Base-by-base conservation (phyloP, 2,888 invertebrate species). In the Cataglyphis cursor region DNA sequence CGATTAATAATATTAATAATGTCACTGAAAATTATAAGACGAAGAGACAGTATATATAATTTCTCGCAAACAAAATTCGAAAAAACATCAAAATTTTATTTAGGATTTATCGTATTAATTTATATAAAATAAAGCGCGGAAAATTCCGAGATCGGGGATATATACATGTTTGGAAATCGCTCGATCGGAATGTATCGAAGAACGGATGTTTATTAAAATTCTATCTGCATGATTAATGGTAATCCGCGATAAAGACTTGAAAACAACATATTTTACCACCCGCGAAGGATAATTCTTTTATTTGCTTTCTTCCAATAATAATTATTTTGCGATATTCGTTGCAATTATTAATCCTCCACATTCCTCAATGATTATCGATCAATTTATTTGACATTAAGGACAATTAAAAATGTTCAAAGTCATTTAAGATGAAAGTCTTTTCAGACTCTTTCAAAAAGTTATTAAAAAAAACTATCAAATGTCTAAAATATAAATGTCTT, bases 221-320 rank as follows among this genome's bases (percentile, higher is more conserved):
- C 35, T 75, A 76, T 83, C 86, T 4, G 10, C 12, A 18, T 48
- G 88, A 80, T 82, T 83, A 80, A 88, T 68, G 35, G 41, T 80
- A 80, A 65, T 64, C 28, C 21, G 21, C 51, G 76, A 78, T 57
- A 70, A 78, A 48, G 18, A 59, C 31, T 31, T 18, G 62, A 82
- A 83, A 81, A 88, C 72, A 81, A 70, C 48, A 24, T 35, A 31
- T 21, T 81, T 62, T 75, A 81, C 88, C 83, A 87, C 88, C 82
- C 84, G 73, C 84, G 80, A 87, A 87, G 87, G 80, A 84, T 84
- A 82, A 87, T 84, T 35, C 35, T 81, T 35, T 35, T 87, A 81
- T 83, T 74, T 80, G 35, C 72, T 18, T 18, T 35, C 66, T 85
- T 65, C 24, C 41, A 80, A 84, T 87, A 81, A 87, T 84, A 10